Base-by-base conservation (phyloP, 2,888 invertebrate species). In the Atrina japonica region DNA sequence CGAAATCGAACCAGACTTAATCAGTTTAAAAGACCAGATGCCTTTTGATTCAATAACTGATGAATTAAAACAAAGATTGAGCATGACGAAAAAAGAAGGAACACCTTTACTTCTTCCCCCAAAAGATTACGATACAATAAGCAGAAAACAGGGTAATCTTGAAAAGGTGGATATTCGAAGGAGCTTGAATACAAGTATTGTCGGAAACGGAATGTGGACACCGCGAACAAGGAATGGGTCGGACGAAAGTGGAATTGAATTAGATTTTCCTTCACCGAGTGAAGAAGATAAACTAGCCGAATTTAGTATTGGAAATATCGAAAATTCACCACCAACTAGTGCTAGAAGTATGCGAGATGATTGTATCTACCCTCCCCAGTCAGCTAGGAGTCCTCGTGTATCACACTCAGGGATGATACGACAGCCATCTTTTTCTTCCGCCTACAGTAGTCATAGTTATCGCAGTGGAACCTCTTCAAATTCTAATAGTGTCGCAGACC, bases 21-120 rank as follows among this genome's bases (percentile, higher is more conserved):
- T 80, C 66, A 83, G 84, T 74, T 76, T 84, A 7, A 76, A 77
- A 35, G 86, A 86, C 52, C 78, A 82, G 25, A 75, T 80, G 73
- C 92, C 97, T 9, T 97, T 97, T 89, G 97, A 97, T 89, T 96
- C 96, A 45, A 92, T 98, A 77, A 96, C 97, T 1, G 97, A 97
- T 0, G 98, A 98, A 88, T 91, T 98, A 79, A 94, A 97, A 81
- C 94, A 94, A 69, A 95, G 95, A 88, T 91, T 96, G 63, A 88
- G 82, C 35, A 64, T 83, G 30, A 60, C 70, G 9, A 75, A 79
- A 43, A 78, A 81, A 45, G 80, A 82, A 40, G 79, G 84, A 3
- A 85, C 84, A 6, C 97, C 97, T 0, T 94, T 98, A 63, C 92
- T 98, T 25, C 92, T 98, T 73, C 98, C 98, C 0, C 97, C 98